Percentiles rank a stretch among this genome's conserved stretches.
Evolutionary conservation across 2,888 invertebrate genomes (phyloP).

Genomic region (Drosophila anomelani): DNA sequence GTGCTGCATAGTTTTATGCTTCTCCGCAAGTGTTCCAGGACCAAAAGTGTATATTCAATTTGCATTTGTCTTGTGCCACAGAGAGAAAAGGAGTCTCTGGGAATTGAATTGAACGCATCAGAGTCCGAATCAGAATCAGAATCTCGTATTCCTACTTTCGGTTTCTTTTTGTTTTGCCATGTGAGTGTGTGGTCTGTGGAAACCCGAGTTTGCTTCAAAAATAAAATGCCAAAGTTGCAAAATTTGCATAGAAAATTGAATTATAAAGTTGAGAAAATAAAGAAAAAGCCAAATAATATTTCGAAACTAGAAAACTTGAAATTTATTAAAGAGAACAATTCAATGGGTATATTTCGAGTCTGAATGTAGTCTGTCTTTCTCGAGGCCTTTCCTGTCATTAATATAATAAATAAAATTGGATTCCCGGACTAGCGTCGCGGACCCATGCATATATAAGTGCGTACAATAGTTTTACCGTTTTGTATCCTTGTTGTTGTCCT

Average conservation of each 20-base stretch:
- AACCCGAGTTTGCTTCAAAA: conserved; percentile 9
- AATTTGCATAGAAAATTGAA: conserved; percentile 16
- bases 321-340: background rate
- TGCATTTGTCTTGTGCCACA: conserved; percentile 29
- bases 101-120: conserved; percentile 35
- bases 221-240: conserved; percentile 2
- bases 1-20: conserved; percentile 63
- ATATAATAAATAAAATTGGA: conserved; percentile 72
- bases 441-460: conserved; percentile 44
- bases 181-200: conserved; percentile 8
- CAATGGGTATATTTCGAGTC: conserved; percentile 16
- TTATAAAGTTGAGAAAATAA: background rate
- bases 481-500: conserved; percentile 28
- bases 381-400: conserved; percentile 25
- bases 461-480: conserved; percentile 62
- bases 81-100: conserved; percentile 10
- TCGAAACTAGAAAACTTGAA: background rate
- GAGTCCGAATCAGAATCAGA: conserved; percentile 3
- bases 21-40: conserved; percentile 17
- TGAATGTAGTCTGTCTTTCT: background rate
- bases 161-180: conserved; percentile 18
- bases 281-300: conserved; percentile 3
- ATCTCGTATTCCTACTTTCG: conserved; percentile 11
- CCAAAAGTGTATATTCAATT: conserved; percentile 38
- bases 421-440: conserved; percentile 47